Evolutionary conservation across 1,140 invertebrate species (phyloP).

Genomic region (Leptopilina clavipes): DNA sequence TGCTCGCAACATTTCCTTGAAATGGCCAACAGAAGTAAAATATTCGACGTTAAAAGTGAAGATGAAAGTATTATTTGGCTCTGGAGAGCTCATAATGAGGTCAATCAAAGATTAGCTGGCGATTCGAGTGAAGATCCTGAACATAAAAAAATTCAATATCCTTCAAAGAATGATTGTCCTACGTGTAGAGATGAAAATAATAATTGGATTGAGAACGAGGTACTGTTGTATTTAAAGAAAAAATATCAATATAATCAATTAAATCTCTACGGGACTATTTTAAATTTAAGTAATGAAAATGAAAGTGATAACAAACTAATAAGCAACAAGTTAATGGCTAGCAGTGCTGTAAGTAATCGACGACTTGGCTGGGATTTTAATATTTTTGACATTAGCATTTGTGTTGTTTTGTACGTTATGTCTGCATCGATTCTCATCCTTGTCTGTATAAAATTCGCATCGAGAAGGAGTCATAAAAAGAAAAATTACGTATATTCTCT

Average conservation of each 20-base stretch:
- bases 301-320: conserved; percentile 49
- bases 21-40: conserved; percentile 83
- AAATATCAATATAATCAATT: conserved; percentile 82
- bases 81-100: conserved; percentile 96
- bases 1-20: conserved; percentile 91
- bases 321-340: conserved; percentile 53
- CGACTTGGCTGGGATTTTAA: conserved; percentile 77
- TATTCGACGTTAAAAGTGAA: conserved; percentile 80
- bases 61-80: conserved; percentile 92
- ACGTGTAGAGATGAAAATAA: conserved; percentile 79
- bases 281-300: conserved; percentile 47
- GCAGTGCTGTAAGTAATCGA: conserved; percentile 63
- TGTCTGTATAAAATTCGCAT: conserved; percentile 85
- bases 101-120: conserved; percentile 90
- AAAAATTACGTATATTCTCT: conserved; percentile 80
- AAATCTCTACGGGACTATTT: conserved; percentile 68
- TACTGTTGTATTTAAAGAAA: conserved; percentile 84
- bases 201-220: conserved; percentile 82
- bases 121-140: conserved; percentile 93
- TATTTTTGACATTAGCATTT: conserved; percentile 84
- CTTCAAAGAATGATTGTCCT: conserved; percentile 81
- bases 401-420: conserved; percentile 82
- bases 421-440: conserved; percentile 82
- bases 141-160: conserved; percentile 94
- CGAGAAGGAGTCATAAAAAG: conserved; percentile 81